Conservation (phyloP, 2,797 vertebrate species). For the Chiloscyllium punctatum region DNA sequence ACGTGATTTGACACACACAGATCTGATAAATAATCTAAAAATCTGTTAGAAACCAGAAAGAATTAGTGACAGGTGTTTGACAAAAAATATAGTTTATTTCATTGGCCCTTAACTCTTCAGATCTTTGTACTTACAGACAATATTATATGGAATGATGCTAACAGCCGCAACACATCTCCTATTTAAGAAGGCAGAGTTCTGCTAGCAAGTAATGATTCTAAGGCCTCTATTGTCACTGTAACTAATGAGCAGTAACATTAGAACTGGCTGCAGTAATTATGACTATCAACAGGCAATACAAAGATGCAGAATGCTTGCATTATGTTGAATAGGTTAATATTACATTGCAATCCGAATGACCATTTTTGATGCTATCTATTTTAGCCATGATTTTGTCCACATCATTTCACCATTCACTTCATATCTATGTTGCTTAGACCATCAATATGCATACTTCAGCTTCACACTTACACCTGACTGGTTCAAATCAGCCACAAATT, state of each 20-base stretch:
- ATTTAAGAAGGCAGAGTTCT: background rate
- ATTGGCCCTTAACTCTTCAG: background rate
- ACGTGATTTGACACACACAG: conserved; percentile 94
- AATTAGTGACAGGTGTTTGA: background rate
- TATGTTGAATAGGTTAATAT: background rate
- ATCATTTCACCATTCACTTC: background rate
- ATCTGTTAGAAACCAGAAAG: conserved; percentile 57
- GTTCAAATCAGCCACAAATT: background rate
- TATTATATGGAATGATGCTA: background rate
- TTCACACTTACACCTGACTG: background rate
- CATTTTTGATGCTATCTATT: background rate
- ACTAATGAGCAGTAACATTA: background rate
- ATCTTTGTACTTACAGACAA: background rate
- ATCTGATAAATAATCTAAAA: conserved; percentile 94
- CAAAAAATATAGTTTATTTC: background rate
- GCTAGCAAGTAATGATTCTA: background rate
- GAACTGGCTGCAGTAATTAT: background rate
- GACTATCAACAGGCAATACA: background rate
- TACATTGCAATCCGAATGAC: background rate
- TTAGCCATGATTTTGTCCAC: background rate
- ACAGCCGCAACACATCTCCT: background rate
- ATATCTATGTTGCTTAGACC: background rate
- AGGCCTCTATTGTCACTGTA: background rate
- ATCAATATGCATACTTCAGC: background rate
- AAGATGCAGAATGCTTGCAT: background rate